Conservation (phyloP, 2,888 invertebrate species). For the Andrena bucephala region DNA sequence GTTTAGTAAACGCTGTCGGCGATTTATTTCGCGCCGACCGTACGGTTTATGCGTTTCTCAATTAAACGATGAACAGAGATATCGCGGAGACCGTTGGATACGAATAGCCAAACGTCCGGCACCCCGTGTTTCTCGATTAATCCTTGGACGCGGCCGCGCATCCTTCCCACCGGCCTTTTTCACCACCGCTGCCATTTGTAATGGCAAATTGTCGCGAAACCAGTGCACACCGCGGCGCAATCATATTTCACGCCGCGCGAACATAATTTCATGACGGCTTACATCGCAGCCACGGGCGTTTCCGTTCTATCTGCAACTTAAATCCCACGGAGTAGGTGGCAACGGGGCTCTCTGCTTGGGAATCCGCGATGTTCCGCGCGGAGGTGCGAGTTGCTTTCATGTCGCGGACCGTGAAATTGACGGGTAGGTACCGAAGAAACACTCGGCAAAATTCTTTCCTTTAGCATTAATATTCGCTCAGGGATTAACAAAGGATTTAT, state of each 20-base stretch:
- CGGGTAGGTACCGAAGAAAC: neutral
- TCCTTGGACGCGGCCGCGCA: constrained; percentile 36
- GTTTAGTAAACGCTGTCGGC: constrained; percentile 18
- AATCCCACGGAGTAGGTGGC: constrained; percentile 1
- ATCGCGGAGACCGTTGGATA: constrained; percentile 42
- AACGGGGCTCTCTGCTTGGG: neutral
- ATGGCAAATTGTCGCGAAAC: constrained; percentile 39
- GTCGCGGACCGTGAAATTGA: neutral
- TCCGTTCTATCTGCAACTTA: neutral
- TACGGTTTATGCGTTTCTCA: constrained; percentile 39
- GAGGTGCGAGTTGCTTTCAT: neutral
- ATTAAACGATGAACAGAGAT: constrained; percentile 63
- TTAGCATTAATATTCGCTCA: neutral
- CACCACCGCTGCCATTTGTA: constrained; percentile 29
- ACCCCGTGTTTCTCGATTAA: constrained; percentile 58
- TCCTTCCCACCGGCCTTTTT: constrained; percentile 43
- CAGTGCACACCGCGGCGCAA: constrained; percentile 27
- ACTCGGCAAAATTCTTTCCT: neutral
- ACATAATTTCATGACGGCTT: neutral
- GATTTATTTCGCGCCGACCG: constrained; percentile 35
- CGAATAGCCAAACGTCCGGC: constrained; percentile 51
- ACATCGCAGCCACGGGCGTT: constrained; percentile 4
- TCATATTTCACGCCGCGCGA: constrained; percentile 27
- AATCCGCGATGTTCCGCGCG: neutral
- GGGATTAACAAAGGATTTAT: too few species aligned